phyloP scores from a whole-genome alignment of 2,113 vertebrate species.

The Mastomys natalensis region DNA sequence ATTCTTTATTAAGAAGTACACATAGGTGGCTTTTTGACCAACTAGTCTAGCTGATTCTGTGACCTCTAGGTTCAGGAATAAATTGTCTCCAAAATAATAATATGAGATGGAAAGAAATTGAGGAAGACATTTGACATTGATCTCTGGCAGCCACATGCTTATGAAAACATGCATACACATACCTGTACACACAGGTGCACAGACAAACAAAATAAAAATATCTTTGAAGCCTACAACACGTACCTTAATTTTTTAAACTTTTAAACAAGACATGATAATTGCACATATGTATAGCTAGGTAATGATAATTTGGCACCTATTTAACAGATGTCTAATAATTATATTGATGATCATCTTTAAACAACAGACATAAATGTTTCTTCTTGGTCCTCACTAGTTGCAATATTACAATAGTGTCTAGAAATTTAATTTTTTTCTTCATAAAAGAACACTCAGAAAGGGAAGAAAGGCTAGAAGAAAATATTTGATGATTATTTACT shows the following conservation, averaged over 20 bases:
- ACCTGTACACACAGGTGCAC: background rate
- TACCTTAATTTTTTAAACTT: background rate
- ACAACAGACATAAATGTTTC: background rate
- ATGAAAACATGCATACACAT: background rate
- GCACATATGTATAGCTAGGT: background rate
- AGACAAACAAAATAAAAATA: background rate
- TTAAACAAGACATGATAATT: background rate
- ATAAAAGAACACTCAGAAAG: background rate
- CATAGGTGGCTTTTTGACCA: background rate
- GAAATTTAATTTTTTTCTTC: background rate
- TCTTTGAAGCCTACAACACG: background rate
- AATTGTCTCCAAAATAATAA: background rate
- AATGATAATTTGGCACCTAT: background rate
- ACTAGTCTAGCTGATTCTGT: background rate
- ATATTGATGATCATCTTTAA: background rate
- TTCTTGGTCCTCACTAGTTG: background rate
- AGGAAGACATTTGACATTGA: background rate
- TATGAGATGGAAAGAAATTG: background rate
- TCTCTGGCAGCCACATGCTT: background rate
- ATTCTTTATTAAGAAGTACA: background rate
- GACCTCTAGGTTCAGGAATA: background rate
- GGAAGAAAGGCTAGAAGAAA: background rate
- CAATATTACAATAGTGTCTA: background rate
- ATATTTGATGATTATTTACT: background rate
- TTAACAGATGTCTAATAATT: background rate